Base-by-base conservation (phyloP, 2,113 vertebrate species). In the Trematomus loennbergii region DNA sequence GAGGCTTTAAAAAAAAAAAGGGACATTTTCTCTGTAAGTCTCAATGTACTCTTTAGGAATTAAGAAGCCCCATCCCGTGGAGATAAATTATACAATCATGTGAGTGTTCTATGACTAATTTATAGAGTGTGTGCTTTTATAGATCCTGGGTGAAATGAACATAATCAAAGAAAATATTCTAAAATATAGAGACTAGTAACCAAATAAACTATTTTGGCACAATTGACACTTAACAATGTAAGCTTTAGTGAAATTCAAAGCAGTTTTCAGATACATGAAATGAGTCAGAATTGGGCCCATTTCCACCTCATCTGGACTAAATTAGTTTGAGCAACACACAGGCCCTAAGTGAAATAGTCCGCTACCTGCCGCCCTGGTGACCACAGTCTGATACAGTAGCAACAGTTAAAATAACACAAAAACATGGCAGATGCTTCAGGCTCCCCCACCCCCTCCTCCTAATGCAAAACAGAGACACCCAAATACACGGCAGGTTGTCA, bases 1-100 rank as follows among this genome's bases (percentile, higher is more conserved):
- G 98, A 99, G 75, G 98, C 98, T 99, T n/a, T n/a, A n/a, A 69
- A 94, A 88, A 91, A 88, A 91, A 68, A 3, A 86, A 93, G 55
- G 89, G 71, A 91, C 1, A 79, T 6, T 16, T 79, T 60, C 55
- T 36, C 22, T 46, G 16, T 64, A 40, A 57, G 61, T 60, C n/a
- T 78, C 10, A 64, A 79, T 54, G 74, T 12, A 71, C 2, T 49
- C 5, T 59, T 25, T 59, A 50, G 3, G 40, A 12, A 75, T 18
- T 63, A 49, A 67, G 12, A 65, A 17, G 20, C 53, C n/a, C 2
- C 43, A 62, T 12, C 18, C 12, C 22, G 46, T 48, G 18, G 13
- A 46, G 29, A 82, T 54, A 43, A 33, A 69, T 71, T 33, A 58
- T 33, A 53, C 4, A 9, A 72, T 65, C 29, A 54, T 61, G 64